Percentiles rank a stretch among this genome's conserved stretches.
Evolutionary conservation across 2,888 invertebrate genomes (phyloP).

Genomic region (Brenthis hecate): DNA sequence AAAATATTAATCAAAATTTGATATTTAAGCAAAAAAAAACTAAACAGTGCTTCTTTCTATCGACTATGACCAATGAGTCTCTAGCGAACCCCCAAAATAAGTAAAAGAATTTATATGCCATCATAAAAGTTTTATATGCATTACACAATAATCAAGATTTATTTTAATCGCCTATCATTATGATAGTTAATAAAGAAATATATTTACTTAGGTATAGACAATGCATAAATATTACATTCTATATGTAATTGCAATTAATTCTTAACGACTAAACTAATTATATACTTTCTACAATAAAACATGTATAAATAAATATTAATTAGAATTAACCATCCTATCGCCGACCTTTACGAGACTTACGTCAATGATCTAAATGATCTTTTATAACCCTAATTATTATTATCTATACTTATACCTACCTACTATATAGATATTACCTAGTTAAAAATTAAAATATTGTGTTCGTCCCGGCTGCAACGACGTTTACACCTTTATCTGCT

Average conservation of each 20-base stretch:
- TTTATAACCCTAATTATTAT: conserved; percentile 19
- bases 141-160: neutral
- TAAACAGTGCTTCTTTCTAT: too few relatives aligned
- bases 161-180: too few relatives aligned
- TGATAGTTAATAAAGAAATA: neutral
- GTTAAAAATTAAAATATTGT: neutral
- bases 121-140: neutral
- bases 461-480: neutral
- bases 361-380: conserved; percentile 34
- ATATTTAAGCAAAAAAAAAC: neutral
- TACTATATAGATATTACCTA: neutral
- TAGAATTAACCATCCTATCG: conserved; percentile 7
- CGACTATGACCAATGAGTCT: too few relatives aligned
- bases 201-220: neutral
- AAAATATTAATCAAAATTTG: too few relatives aligned
- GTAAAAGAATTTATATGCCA: too few relatives aligned
- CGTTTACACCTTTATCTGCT: conserved; percentile 12
- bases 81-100: too few relatives aligned
- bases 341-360: conserved; percentile 23
- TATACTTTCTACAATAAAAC: conserved; percentile 13
- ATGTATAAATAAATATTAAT: conserved; percentile 21
- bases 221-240: neutral
- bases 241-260: neutral
- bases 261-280: neutral
- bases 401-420: neutral